Conservation (phyloP, 2,797 vertebrate genomes). For the Monodelphis domestica region DNA sequence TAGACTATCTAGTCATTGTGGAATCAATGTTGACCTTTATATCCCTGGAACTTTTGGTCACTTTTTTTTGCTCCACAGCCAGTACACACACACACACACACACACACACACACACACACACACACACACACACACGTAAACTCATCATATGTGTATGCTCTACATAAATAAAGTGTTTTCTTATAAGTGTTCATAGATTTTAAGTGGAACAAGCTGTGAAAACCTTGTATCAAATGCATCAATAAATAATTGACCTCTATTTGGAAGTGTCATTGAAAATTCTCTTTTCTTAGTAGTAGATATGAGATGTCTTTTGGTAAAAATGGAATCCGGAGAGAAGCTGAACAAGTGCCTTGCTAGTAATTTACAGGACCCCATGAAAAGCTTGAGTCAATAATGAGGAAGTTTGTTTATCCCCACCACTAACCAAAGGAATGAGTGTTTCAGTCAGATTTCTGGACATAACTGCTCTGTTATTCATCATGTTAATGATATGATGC, state of each 20-base stretch:
- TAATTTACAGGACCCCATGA: background rate
- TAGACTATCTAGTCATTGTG: background rate
- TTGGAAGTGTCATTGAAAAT: background rate
- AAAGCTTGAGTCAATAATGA: background rate
- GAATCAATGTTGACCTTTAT: background rate
- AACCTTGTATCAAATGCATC: background rate
- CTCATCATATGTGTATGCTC: no score
- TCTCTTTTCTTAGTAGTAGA: background rate
- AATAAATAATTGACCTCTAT: background rate
- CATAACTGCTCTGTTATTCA: background rate
- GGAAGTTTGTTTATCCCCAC: background rate
- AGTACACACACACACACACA: no score
- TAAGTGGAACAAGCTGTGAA: background rate
- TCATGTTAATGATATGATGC: background rate
- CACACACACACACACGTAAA: no score
- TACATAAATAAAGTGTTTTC: no score
- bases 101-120: no score
- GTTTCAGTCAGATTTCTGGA: background rate
- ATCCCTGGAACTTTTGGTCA: background rate
- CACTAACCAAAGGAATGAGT: background rate
- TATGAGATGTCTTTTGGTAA: background rate
- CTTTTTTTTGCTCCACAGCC: background rate
- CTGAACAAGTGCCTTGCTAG: background rate
- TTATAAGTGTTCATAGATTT: background rate
- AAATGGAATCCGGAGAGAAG: background rate